These are phyloP conservation scores for Salminus brasiliensis DNA, from an alignment of 2,113 vertebrate genomes.

Conservation along the genomic window DNA sequence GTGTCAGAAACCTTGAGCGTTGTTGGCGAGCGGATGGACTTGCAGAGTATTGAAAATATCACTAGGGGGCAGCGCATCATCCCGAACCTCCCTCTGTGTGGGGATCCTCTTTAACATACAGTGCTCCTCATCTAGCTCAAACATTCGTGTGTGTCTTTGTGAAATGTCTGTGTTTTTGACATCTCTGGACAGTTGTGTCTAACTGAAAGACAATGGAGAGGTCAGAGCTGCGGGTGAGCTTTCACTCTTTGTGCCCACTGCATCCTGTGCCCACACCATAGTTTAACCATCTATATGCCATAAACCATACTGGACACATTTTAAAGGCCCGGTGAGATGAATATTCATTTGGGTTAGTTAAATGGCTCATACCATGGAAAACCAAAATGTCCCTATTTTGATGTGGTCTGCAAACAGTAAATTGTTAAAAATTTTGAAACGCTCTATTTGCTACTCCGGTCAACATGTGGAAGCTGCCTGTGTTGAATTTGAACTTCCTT, in stretches of 20 bases:
- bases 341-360: not conserved
- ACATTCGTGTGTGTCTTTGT: slow-evolving; percentile 16
- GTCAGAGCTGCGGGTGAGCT: slow-evolving; percentile 33
- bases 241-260: slow-evolving; percentile 30
- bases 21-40: not conserved
- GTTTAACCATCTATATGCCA: slow-evolving; percentile 17
- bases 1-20: not conserved
- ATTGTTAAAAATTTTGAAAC: no score
- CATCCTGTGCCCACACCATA: slow-evolving; percentile 39
- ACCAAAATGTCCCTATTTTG: no score
- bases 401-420: no score
- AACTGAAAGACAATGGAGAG: slow-evolving; percentile 50
- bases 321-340: not conserved
- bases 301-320: not conserved
- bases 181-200: slow-evolving; percentile 31
- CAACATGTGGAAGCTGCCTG: no score
- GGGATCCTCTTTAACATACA: slow-evolving; percentile 17
- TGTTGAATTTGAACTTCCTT: no score
- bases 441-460: no score
- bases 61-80: slow-evolving; percentile 54
- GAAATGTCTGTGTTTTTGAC: slow-evolving; percentile 19
- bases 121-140: slow-evolving; percentile 19
- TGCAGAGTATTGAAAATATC: not conserved
- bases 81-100: slow-evolving; percentile 9
- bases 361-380: no score